Conservation (phyloP, 1,140 invertebrate species). For the Apis laboriosa region DNA sequence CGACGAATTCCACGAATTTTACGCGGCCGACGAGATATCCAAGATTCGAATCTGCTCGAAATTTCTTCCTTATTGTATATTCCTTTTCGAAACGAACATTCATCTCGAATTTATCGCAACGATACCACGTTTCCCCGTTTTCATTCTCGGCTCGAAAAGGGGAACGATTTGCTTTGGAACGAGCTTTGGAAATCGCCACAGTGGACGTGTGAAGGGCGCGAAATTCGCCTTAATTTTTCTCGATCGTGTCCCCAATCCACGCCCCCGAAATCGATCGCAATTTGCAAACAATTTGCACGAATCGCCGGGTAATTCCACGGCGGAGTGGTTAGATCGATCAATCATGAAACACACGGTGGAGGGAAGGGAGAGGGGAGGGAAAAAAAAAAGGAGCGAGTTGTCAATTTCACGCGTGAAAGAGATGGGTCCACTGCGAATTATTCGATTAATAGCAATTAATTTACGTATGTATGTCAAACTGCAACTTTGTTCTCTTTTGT, state of each 20-base stretch:
- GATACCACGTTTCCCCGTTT: no score
- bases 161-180: no score
- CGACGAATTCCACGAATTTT: conserved; percentile 13
- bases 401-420: conserved; percentile 32
- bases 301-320: conserved; percentile 59
- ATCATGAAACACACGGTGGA: conserved; percentile 29
- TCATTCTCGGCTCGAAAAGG: not conserved
- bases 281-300: conserved; percentile 67
- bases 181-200: not conserved
- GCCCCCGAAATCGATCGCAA: conserved; percentile 54
- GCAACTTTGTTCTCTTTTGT: not conserved
- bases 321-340: conserved; percentile 49
- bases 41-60: no score
- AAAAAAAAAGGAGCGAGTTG: conserved; percentile 1
- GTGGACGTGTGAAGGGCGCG: not conserved
- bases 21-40: not conserved
- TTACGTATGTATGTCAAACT: not conserved
- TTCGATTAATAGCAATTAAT: conserved; percentile 28
- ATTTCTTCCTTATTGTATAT: no score
- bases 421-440: not conserved
- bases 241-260: conserved; percentile 33
- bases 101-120: no score
- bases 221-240: not conserved
- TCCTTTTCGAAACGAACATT: no score
- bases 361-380: no score